Percentiles rank a stretch among this genome's conserved stretches.
These are phyloP conservation scores for Plebejus argus DNA, from an alignment of 2,888 invertebrate species.

Conservation along the genomic window DNA sequence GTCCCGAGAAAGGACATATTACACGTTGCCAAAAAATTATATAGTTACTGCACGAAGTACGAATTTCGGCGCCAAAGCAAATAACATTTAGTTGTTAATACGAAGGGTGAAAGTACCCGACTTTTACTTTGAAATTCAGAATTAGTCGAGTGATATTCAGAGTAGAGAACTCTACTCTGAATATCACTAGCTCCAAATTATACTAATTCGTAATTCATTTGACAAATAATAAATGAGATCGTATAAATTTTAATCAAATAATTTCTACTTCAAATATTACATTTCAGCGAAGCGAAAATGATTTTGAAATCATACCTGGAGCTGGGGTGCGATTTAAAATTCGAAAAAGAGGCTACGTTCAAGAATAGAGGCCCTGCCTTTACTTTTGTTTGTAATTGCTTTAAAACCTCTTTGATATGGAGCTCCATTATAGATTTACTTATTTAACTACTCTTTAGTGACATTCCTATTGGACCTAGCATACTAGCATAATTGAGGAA, in stretches of 20 bases:
- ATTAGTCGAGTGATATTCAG: neutral
- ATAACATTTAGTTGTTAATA: neutral
- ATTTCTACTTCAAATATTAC: neutral
- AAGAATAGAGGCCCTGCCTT: neutral
- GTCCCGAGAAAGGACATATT: neutral
- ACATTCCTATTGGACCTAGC: neutral
- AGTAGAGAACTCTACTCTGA: neutral
- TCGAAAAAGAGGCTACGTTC: no score
- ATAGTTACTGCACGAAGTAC: neutral
- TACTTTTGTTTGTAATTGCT: neutral
- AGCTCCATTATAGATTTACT: no score
- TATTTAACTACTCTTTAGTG: neutral
- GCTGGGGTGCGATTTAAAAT: neutral
- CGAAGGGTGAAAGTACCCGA: neutral
- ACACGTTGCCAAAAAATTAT: neutral
- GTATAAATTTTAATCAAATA: slow-evolving; percentile 9
- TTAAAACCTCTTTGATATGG: neutral
- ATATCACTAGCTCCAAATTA: neutral
- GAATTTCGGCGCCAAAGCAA: neutral
- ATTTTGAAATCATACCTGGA: neutral
- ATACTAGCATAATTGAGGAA: neutral
- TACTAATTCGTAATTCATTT: neutral
- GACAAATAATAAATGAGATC: slow-evolving; percentile 2
- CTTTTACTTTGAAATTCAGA: neutral
- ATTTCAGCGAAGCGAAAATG: neutral